These are phyloP conservation scores for Odontamblyopus lacepedii DNA, from an alignment of 2,797 vertebrate species.

Conservation along the genomic window DNA sequence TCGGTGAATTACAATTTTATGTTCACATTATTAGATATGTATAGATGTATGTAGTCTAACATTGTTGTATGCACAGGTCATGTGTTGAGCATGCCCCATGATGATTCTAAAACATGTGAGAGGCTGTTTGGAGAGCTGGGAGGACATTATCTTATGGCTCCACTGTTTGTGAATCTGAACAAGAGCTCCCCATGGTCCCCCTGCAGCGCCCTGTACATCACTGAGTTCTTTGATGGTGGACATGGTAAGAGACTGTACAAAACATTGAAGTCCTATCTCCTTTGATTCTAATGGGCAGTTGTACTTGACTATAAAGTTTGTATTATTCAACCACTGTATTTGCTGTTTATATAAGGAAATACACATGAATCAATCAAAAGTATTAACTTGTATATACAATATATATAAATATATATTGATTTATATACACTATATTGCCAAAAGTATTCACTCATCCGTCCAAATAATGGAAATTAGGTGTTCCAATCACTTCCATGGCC, in stretches of 20 bases:
- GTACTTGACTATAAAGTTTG: not conserved
- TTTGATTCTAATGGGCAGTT: not conserved
- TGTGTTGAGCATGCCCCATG: conserved; percentile 95
- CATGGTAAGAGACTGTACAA: conserved; percentile 78
- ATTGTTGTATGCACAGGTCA: conserved; percentile 80
- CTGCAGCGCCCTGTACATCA: conserved; percentile 92
- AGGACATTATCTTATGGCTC: conserved; percentile 90
- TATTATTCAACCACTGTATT: too few relatives aligned
- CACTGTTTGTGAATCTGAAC: conserved; percentile 88
- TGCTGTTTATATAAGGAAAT: too few relatives aligned
- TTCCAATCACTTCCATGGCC: too few relatives aligned
- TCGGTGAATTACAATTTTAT: conserved; percentile 77
- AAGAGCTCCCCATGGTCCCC: conserved; percentile 91
- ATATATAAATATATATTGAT: too few relatives aligned
- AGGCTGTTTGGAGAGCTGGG: conserved; percentile 86
- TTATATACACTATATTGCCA: too few relatives aligned
- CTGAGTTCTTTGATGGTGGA: conserved; percentile 93
- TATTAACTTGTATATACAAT: too few relatives aligned
- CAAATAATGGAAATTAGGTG: too few relatives aligned
- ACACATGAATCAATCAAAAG: too few relatives aligned
- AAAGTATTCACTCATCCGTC: too few relatives aligned
- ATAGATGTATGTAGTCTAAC: not conserved
- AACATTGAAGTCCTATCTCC: not conserved
- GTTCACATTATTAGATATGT: not conserved
- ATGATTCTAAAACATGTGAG: conserved; percentile 91